Evolutionary conservation across 2,113 vertebrate species (phyloP).

Genomic region (Candoia aspera): DNA sequence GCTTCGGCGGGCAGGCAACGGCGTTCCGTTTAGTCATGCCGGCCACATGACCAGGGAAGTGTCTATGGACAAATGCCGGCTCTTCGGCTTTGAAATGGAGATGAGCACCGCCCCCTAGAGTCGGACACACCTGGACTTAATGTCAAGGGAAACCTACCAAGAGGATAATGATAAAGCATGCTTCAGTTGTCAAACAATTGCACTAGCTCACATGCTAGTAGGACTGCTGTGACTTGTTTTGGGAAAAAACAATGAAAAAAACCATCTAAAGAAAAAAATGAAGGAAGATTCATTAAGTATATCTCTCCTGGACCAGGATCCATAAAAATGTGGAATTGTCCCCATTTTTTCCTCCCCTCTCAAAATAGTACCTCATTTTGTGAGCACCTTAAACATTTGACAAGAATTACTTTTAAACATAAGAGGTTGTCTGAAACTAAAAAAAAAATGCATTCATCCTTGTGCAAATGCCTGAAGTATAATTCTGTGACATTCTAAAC

Average conservation of each 20-base stretch:
- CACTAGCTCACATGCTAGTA: too few species aligned
- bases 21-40: too few species aligned
- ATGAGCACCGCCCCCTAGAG: too few species aligned
- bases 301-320: not conserved
- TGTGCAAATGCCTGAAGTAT: not conserved
- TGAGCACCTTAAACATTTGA: not conserved
- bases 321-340: not conserved
- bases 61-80: too few species aligned
- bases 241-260: not conserved
- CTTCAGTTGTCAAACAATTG: too few species aligned
- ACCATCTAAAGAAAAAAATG: not conserved
- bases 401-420: not conserved
- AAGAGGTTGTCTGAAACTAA: not conserved
- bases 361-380: not conserved
- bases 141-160: too few species aligned
- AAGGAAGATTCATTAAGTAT: not conserved
- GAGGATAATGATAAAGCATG: too few species aligned
- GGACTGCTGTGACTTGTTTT: not conserved
- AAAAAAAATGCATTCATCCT: not conserved
- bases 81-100: too few species aligned
- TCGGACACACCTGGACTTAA: too few species aligned
- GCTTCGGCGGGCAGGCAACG: too few species aligned
- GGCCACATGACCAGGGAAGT: too few species aligned
- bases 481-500: not conserved
- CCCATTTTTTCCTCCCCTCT: not conserved